Evolutionary conservation across 2,888 invertebrate genomes (phyloP).

Genomic region (Agriotes lineatus): DNA sequence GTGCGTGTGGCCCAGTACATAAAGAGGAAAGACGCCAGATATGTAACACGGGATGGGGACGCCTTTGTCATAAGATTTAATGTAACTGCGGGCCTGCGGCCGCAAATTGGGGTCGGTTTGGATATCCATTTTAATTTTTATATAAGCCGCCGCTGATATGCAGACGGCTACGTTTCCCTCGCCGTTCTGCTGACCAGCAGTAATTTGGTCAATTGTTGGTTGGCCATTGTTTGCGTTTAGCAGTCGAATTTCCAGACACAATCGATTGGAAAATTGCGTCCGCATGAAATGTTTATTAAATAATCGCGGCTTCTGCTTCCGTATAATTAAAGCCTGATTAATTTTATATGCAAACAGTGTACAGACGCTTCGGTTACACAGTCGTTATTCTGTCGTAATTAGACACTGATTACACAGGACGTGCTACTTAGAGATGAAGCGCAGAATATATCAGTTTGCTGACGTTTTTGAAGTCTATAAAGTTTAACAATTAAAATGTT

Average conservation of each 20-base stretch:
- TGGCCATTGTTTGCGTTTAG: conserved; percentile 4
- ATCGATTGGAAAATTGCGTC: conserved; percentile 3
- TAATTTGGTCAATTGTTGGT: conserved; percentile 12
- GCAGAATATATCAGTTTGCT: too few relatives aligned
- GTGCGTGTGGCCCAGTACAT: conserved; percentile 45
- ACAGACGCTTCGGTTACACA: too few relatives aligned
- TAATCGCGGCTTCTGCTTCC: background rate
- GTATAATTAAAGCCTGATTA: too few relatives aligned
- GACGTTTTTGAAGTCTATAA: too few relatives aligned
- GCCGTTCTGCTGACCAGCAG: conserved; percentile 20
- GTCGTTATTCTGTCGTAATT: too few relatives aligned
- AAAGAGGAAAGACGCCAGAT: conserved; percentile 41
- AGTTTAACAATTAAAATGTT: too few relatives aligned
- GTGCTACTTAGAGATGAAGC: too few relatives aligned
- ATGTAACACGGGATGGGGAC: conserved; percentile 46
- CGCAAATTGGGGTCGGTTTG: conserved; percentile 52
- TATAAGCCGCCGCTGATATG: conserved; percentile 25
- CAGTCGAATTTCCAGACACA: conserved; percentile 10
- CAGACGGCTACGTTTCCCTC: conserved; percentile 21
- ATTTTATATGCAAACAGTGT: too few relatives aligned
- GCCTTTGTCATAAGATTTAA: conserved; percentile 52
- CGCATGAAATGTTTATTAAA: background rate
- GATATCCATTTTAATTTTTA: conserved; percentile 52
- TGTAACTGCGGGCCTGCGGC: conserved; percentile 50
- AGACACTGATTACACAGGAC: too few relatives aligned